phyloP scores from a whole-genome alignment of 2,797 vertebrate genomes.

The Smutsia temminckii region DNA sequence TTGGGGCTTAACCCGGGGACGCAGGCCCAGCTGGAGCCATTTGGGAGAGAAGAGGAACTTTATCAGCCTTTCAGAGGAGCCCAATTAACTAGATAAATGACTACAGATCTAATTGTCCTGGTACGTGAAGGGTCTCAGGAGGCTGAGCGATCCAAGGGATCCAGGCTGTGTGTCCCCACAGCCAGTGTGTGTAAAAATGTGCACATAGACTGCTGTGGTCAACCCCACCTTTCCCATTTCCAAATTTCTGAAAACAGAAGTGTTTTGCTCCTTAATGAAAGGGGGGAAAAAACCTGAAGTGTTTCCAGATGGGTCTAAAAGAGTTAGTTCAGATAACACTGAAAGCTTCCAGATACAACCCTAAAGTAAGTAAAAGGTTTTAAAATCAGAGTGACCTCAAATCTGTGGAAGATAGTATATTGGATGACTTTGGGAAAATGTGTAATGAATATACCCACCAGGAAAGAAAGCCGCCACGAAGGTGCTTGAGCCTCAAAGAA shows the following conservation, averaged over 20 bases:
- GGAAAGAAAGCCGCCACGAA: background rate
- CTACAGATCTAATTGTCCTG: background rate
- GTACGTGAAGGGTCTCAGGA: background rate
- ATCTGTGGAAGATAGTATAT: background rate
- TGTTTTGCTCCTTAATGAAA: background rate
- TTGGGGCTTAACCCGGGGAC: background rate
- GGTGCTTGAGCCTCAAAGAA: background rate
- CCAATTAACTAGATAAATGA: constrained; percentile 15
- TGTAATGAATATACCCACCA: background rate
- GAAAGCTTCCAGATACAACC: background rate
- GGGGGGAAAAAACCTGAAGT: background rate
- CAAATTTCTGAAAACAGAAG: background rate
- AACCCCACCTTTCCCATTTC: background rate
- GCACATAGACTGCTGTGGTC: background rate
- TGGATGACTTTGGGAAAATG: background rate
- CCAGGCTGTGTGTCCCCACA: background rate
- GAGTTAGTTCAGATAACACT: background rate
- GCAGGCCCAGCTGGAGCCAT: background rate
- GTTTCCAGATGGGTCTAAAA: background rate
- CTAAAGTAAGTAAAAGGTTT: background rate
- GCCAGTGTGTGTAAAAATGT: background rate
- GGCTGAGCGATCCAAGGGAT: background rate
- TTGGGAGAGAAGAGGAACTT: background rate
- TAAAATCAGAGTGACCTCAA: background rate
- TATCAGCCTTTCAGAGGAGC: background rate